Base-by-base conservation (phyloP, 2,113 vertebrate species). In the Meleagris gallopavo region DNA sequence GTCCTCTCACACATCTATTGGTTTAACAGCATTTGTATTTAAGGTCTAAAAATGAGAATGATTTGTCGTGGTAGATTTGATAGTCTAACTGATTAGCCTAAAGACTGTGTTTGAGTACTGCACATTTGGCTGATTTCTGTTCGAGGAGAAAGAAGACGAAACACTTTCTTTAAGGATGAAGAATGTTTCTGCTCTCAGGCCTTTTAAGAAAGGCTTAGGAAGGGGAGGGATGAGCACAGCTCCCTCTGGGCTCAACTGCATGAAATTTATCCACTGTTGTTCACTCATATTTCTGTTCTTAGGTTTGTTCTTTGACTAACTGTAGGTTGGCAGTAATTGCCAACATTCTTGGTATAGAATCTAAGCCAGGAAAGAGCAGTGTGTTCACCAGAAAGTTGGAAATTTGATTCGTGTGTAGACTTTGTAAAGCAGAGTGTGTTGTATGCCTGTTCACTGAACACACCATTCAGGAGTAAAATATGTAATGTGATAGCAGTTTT, bases 51-150 rank as follows among this genome's bases (percentile, higher is more conserved):
- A 83, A 30, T 64, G 11, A 66, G 40, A 36, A 58, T 70, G 3
- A 48, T 83, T 83, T 77, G 50, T 76, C 29, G 20, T 48, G 50
- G 16, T 82, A 52, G 60, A 57, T 74, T 92, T 84, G 41, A 30
- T 85, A 32, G 78, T 94, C 89, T 80, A 89, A 72, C 94, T 71
- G 19, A 43, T 91, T 89, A 91, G 52, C 32, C 21, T 78, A 16
- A 71, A 89, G 52, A 36, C 76, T 46, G 0, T 81, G 46, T 86
- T 43, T 92, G 71, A 70, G 38, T 77, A 43, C 25, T 54, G 40
- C 22, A 1, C 82, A 36, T 72, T 29, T 77, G 45, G n/a, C 46
- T 80, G 50, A 34, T 74, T 24, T 57, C 50, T 83, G 14, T 60
- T 67, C 36, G 52, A 84, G 52, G 62, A 72, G 75, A 76, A 70